phyloP scores from a whole-genome alignment of 2,797 vertebrate genomes.

The Halcyon badia region DNA sequence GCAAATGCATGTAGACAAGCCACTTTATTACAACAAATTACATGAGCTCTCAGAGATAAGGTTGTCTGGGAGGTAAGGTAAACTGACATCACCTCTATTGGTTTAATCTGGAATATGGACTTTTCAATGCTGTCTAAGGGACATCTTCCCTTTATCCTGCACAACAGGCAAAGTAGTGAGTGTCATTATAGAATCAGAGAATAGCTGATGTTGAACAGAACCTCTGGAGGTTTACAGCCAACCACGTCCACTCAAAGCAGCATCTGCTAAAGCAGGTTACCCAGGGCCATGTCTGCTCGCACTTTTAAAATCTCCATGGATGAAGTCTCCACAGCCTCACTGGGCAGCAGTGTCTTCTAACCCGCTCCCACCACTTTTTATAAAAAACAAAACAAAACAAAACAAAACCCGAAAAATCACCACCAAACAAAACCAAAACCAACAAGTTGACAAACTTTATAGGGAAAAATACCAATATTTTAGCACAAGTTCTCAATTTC shows the following conservation, averaged over 20 bases:
- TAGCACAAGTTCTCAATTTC: background rate
- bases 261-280: background rate
- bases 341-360: background rate
- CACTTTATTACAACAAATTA: background rate
- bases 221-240: background rate
- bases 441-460: background rate
- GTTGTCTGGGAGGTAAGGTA: background rate
- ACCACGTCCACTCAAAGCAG: background rate
- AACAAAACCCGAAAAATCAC: background rate
- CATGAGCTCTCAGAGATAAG: background rate
- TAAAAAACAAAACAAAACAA: too few relatives aligned
- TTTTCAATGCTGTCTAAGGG: background rate
- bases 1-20: constrained; percentile 1
- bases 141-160: background rate
- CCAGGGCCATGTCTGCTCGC: background rate
- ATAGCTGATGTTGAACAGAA: background rate
- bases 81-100: background rate
- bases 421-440: too few relatives aligned
- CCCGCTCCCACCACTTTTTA: rapidly evolving
- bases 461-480: background rate
- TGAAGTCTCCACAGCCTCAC: background rate
- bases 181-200: background rate
- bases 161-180: background rate
- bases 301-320: background rate
- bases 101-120: background rate